A percentile compares a stretch with the other conserved stretches of the same genome.
Conservation (phyloP, 2,888 invertebrate species). For the Achlya flavicornis region DNA sequence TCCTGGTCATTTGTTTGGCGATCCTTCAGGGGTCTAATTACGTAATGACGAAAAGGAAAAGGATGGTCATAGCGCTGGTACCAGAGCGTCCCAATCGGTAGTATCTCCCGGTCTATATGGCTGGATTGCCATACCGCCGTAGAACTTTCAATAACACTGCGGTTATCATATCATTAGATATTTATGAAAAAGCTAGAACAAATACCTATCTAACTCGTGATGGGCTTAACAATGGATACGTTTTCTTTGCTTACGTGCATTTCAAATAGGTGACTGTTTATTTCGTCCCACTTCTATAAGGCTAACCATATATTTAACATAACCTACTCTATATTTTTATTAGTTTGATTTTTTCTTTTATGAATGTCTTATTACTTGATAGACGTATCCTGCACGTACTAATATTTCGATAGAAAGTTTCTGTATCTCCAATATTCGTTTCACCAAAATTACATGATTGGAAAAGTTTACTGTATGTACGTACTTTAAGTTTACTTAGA, state of each 20-base stretch:
- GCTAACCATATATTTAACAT: neutral
- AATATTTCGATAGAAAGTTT: neutral
- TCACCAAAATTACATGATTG: conserved; percentile 1
- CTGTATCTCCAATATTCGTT: neutral
- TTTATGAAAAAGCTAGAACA: too few relatives aligned
- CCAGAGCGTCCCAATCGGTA: too few relatives aligned
- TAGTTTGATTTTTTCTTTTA: neutral
- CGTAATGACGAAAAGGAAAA: too few relatives aligned
- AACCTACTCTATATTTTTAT: neutral
- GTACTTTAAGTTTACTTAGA: too few relatives aligned
- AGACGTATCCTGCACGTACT: neutral
- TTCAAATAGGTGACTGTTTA: conserved; percentile 30
- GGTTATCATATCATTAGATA: too few relatives aligned
- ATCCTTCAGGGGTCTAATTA: too few relatives aligned
- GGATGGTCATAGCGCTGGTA: too few relatives aligned
- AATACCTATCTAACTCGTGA: neutral
- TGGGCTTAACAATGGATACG: conserved; percentile 27
- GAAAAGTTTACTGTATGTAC: too few relatives aligned
- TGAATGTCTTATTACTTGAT: neutral
- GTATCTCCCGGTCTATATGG: too few relatives aligned
- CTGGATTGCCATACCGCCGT: too few relatives aligned
- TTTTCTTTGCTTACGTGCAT: conserved; percentile 38
- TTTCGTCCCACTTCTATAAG: conserved; percentile 22
- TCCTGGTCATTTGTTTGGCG: too few relatives aligned
- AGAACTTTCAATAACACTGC: too few relatives aligned